Evolutionary conservation across 2,797 vertebrate species (phyloP).

Genomic region (Melanotaenia nigrans): DNA sequence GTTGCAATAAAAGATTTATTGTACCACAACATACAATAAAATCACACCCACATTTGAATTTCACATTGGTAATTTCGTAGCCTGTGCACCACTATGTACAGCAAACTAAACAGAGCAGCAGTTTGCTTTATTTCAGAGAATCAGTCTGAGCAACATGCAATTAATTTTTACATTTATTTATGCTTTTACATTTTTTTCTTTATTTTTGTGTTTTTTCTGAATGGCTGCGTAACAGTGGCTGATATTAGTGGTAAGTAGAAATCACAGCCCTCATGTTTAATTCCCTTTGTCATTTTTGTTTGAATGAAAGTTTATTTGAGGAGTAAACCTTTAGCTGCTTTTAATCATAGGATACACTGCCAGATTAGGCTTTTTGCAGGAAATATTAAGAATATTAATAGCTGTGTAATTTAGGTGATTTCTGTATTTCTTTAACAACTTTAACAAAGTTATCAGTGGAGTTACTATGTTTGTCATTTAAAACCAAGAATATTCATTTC

Average conservation of each 20-base stretch:
- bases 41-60: slow-evolving; percentile 61
- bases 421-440: neutral
- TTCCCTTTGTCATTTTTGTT: neutral
- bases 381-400: neutral
- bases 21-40: slow-evolving; percentile 68
- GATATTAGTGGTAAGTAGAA: slow-evolving; percentile 75
- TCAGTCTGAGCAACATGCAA: slow-evolving; percentile 20
- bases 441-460: neutral
- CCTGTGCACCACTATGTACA: slow-evolving; percentile 46
- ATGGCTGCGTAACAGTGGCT: slow-evolving; percentile 69
- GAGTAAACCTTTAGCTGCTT: slow-evolving; percentile 1
- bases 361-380: neutral
- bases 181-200: neutral
- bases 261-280: slow-evolving; percentile 4
- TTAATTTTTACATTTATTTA: slow-evolving; percentile 31
- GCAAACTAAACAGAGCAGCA: neutral
- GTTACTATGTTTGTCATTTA: slow-evolving; percentile 17
- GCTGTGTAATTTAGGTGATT: neutral
- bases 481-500: slow-evolving; percentile 41
- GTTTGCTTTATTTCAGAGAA: neutral
- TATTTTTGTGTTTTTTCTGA: slow-evolving; percentile 47
- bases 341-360: neutral
- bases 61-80: slow-evolving; percentile 60
- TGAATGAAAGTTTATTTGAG: neutral
- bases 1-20: slow-evolving; percentile 80